Conservation (phyloP, 2,113 vertebrate species). For the Crotalus horridus region DNA sequence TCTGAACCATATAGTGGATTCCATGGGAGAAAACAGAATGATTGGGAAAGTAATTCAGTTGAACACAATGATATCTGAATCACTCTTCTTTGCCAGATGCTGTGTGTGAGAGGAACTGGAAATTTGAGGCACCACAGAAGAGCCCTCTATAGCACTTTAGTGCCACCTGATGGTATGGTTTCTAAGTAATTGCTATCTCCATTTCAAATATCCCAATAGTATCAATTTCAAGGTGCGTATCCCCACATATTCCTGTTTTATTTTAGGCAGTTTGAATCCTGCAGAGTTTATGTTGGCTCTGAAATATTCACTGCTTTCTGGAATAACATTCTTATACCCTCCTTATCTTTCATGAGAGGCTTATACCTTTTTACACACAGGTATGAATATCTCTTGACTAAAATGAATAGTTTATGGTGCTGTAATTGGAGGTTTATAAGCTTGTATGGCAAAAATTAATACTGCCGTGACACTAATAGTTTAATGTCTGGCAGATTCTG, state of each 20-base stretch:
- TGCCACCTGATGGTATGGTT: conserved; percentile 70
- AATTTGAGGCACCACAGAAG: neutral
- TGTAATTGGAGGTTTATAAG: neutral
- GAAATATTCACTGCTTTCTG: neutral
- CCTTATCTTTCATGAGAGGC: neutral
- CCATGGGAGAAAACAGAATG: neutral
- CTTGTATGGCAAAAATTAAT: neutral
- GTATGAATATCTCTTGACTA: neutral
- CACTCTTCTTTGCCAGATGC: conserved; percentile 54
- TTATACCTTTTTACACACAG: neutral
- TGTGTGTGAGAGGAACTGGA: conserved; percentile 7
- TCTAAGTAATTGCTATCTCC: neutral
- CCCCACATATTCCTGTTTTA: neutral
- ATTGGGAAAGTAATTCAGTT: neutral
- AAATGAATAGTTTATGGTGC: neutral
- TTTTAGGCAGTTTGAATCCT: neutral
- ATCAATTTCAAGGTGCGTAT: neutral
- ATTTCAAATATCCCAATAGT: neutral
- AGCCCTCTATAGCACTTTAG: conserved; percentile 42
- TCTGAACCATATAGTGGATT: neutral
- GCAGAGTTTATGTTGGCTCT: neutral
- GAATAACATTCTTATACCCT: neutral
- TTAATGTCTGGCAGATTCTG: neutral
- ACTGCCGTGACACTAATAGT: neutral
- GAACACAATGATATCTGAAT: conserved; percentile 7